These are phyloP conservation scores for Asbolus verrucosus DNA, from an alignment of 1,140 invertebrate genomes.

Conservation along the genomic window DNA sequence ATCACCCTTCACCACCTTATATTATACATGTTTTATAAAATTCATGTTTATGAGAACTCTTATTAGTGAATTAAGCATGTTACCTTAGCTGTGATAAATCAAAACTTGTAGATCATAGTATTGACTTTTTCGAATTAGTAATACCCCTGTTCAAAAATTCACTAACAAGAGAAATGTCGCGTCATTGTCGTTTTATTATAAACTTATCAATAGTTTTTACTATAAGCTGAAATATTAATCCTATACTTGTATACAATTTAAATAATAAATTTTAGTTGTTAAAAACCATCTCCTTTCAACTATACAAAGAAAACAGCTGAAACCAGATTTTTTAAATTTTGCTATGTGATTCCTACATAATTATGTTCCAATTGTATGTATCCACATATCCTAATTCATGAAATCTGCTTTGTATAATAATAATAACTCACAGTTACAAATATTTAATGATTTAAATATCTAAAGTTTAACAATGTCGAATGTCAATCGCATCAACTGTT, in stretches of 20 bases:
- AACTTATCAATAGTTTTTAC: constrained; percentile 36
- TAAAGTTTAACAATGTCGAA: no score
- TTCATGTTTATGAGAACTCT: constrained; percentile 16
- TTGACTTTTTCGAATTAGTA: constrained; percentile 17
- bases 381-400: no score
- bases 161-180: constrained; percentile 33
- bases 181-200: background rate
- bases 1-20: background rate
- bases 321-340: no score
- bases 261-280: constrained; percentile 48
- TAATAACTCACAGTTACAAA: no score
- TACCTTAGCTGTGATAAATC: constrained; percentile 51
- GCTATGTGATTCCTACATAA: no score
- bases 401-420: no score
- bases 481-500: no score
- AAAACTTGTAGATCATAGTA: constrained; percentile 13
- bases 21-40: constrained; percentile 13
- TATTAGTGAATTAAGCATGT: constrained; percentile 44
- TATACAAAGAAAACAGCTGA: no score
- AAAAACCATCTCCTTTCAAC: no score
- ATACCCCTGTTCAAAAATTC: constrained; percentile 33
- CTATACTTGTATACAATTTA: constrained; percentile 47
- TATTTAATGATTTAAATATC: no score
- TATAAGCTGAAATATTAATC: constrained; percentile 28
- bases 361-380: no score